These are phyloP conservation scores for Botia almorhae DNA, from an alignment of 2,797 vertebrate genomes.

Conservation along the genomic window DNA sequence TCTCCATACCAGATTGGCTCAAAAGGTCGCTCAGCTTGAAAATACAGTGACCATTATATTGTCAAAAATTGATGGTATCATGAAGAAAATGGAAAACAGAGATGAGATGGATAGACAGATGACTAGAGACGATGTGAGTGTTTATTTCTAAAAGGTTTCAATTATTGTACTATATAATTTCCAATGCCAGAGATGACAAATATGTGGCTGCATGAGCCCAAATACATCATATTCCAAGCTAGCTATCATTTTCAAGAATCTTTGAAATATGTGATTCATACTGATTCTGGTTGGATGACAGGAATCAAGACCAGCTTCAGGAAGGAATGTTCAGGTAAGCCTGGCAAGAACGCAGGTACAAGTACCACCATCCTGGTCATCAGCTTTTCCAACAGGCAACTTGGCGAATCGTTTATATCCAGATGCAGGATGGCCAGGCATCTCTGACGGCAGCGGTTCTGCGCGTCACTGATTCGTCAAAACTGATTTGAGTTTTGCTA, in stretches of 20 bases:
- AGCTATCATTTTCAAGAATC: not conserved
- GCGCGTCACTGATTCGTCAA: conserved; percentile 38
- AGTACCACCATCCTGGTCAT: conserved; percentile 54
- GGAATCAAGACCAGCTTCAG: conserved; percentile 65
- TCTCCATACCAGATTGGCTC: conserved; percentile 76
- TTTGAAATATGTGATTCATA: not conserved
- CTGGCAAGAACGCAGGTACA: conserved; percentile 63
- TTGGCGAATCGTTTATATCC: conserved; percentile 50
- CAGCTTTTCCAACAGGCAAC: conserved; percentile 40
- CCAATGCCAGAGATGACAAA: no score
- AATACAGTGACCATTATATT: conserved; percentile 75
- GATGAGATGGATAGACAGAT: conserved; percentile 61
- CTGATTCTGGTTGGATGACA: conserved; percentile 65
- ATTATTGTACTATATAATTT: not conserved
- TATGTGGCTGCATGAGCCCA: not conserved
- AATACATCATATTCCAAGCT: not conserved
- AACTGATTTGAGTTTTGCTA: not conserved
- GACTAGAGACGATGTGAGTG: conserved; percentile 59
- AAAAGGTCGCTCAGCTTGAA: conserved; percentile 86
- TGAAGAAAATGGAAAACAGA: conserved; percentile 78
- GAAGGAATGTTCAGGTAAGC: conserved; percentile 65
- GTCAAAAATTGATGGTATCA: conserved; percentile 78
- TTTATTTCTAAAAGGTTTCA: not conserved
- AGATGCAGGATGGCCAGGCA: conserved; percentile 44
- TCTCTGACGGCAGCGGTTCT: conserved; percentile 36